phyloP scores from a whole-genome alignment of 2,888 invertebrate species.

The Chelonus formosanus region DNA sequence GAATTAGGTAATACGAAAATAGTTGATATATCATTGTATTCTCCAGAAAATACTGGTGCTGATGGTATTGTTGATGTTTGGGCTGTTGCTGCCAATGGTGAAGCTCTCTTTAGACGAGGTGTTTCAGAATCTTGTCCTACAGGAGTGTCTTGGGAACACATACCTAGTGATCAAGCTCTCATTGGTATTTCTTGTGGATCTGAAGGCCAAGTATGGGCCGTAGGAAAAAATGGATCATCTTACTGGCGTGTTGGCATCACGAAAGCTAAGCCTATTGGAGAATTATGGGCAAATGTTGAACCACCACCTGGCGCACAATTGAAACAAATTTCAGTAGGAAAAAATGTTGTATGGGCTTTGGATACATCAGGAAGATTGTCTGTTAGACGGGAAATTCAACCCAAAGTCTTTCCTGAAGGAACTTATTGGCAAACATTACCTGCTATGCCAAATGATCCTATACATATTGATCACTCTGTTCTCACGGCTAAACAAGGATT shows the following conservation, averaged over 20 bases:
- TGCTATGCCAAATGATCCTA: constrained; percentile 70
- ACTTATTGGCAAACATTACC: constrained; percentile 82
- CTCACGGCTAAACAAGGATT: constrained; percentile 68
- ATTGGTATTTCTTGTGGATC: constrained; percentile 79
- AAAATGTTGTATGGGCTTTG: constrained; percentile 81
- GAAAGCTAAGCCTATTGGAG: constrained; percentile 73
- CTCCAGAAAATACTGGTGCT: constrained; percentile 65
- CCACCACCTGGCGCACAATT: constrained; percentile 73
- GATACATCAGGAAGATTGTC: constrained; percentile 78
- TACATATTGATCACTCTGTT: constrained; percentile 66
- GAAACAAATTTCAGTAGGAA: constrained; percentile 79
- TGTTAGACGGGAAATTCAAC: constrained; percentile 80
- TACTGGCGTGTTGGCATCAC: constrained; percentile 83
- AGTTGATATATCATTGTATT: constrained; percentile 80
- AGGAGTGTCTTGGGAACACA: constrained; percentile 81
- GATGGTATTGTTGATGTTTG: constrained; percentile 74
- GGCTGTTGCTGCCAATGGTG: constrained; percentile 88
- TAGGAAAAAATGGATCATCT: constrained; percentile 85
- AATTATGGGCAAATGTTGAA: constrained; percentile 84
- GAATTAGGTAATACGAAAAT: constrained; percentile 87
- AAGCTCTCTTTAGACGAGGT: constrained; percentile 83
- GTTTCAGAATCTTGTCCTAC: constrained; percentile 78
- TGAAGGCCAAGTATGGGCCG: constrained; percentile 80
- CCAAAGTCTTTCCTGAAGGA: constrained; percentile 78
- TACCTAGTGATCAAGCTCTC: constrained; percentile 82